Conservation (phyloP, 2,888 invertebrate genomes). For the Mactromeris polynyma region DNA sequence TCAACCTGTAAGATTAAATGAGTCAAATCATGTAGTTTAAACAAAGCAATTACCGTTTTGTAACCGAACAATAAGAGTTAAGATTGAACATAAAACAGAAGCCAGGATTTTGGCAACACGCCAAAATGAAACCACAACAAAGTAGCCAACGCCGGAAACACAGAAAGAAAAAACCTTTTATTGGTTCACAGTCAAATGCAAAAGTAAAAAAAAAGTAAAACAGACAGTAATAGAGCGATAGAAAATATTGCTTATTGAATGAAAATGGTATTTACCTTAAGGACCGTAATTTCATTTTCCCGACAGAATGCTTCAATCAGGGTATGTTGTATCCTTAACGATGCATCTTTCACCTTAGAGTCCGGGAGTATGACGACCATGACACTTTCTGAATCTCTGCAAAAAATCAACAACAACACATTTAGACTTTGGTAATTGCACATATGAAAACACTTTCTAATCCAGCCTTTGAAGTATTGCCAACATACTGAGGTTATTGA, state of each 20-base stretch:
- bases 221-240: background rate
- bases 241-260: background rate
- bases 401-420: constrained; percentile 26
- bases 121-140: background rate
- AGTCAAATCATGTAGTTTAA: background rate
- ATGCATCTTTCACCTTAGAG: constrained; percentile 77
- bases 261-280: constrained; percentile 75
- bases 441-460: background rate
- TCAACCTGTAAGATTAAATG: constrained; percentile 51
- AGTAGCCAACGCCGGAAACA: background rate
- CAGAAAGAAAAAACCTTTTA: background rate
- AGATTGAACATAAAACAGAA: background rate
- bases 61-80: background rate
- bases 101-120: background rate
- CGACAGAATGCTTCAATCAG: constrained; percentile 84
- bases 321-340: constrained; percentile 82
- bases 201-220: background rate
- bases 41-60: background rate
- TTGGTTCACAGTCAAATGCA: too few species aligned
- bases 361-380: constrained; percentile 81
- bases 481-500: background rate
- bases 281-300: constrained; percentile 80
- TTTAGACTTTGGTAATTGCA: background rate
- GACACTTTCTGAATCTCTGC: constrained; percentile 80
- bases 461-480: background rate